These are phyloP conservation scores for Proctacanthus coquilletti DNA, from an alignment of 1,140 invertebrate species.

Conservation along the genomic window DNA sequence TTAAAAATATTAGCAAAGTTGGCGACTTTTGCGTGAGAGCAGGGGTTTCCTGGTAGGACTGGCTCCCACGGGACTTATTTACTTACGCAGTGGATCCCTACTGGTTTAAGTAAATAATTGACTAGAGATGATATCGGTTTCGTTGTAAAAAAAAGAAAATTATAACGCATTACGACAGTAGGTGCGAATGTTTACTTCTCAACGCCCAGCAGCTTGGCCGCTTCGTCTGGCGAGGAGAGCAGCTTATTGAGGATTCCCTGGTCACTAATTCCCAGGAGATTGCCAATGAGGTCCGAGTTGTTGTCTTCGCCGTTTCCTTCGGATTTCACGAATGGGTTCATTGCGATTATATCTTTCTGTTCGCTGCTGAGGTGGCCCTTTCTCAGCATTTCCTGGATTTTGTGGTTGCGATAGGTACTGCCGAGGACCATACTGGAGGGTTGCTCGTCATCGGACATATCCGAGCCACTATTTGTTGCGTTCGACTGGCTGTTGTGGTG, in stretches of 20 bases:
- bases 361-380: constrained; percentile 12
- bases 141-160: no score
- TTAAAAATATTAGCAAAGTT: no score
- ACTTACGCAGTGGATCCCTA: no score
- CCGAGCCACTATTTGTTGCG: constrained; percentile 29
- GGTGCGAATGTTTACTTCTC: constrained; percentile 46
- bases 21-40: no score
- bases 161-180: no score
- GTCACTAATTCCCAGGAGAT: constrained; percentile 73
- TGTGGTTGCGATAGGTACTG: constrained; percentile 10
- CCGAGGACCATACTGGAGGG: constrained; percentile 13
- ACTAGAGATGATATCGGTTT: no score
- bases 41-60: no score
- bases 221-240: constrained; percentile 69
- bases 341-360: constrained; percentile 14
- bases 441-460: constrained; percentile 33
- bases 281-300: constrained; percentile 63
- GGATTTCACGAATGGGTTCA: constrained; percentile 31
- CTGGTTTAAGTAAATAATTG: no score
- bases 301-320: constrained; percentile 31
- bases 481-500: constrained; percentile 13
- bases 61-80: no score
- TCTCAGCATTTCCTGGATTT: constrained; percentile 23
- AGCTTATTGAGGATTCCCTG: constrained; percentile 75
- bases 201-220: constrained; percentile 72